phyloP scores from a whole-genome alignment of 2,888 invertebrate species.

The Ophion costatus region DNA sequence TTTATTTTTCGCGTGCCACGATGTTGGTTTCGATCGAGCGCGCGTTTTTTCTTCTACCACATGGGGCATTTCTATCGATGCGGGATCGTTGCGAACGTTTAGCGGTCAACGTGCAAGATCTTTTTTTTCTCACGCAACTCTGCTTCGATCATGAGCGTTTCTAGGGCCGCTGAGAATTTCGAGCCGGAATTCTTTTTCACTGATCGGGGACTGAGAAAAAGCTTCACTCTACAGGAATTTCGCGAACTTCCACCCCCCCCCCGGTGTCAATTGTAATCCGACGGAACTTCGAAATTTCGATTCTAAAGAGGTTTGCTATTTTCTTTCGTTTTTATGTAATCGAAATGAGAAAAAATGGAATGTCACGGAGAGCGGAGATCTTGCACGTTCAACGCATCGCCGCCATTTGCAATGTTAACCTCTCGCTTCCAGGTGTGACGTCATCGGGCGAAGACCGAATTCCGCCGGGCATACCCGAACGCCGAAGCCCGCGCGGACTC shows the following conservation, averaged over 20 bases:
- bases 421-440: neutral
- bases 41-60: neutral
- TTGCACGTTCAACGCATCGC: conserved; percentile 46
- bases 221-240: too few relatives aligned
- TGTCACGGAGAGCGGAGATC: conserved; percentile 32
- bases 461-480: conserved; percentile 16
- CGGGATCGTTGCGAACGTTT: neutral
- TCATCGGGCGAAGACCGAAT: conserved; percentile 23
- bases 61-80: neutral
- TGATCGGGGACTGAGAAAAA: too few relatives aligned
- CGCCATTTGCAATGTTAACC: conserved; percentile 56
- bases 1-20: neutral
- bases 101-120: neutral
- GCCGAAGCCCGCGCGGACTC: neutral
- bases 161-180: neutral
- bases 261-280: too few relatives aligned
- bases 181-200: neutral
- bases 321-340: neutral
- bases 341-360: neutral
- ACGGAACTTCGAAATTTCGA: neutral
- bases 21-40: neutral
- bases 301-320: neutral
- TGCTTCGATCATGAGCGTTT: neutral
- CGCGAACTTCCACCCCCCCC: too few relatives aligned
- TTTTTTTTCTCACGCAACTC: neutral